phyloP scores from a whole-genome alignment of 2,888 invertebrate species.

The Ectropis crepuscularia region DNA sequence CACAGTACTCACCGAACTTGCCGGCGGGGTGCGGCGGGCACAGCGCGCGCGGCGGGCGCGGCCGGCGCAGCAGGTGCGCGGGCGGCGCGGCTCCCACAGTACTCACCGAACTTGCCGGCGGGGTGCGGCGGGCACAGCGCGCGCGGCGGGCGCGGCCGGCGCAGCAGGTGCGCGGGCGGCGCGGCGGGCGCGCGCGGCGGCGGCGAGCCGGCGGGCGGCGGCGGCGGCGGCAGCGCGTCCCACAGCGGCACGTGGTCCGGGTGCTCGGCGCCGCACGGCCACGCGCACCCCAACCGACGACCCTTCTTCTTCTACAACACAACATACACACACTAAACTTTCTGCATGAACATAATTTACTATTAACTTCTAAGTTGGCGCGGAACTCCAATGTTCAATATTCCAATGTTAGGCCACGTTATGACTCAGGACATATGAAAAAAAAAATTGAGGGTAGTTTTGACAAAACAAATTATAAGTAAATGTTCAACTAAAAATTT shows the following conservation, averaged over 20 bases:
- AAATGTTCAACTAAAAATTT: too few species aligned
- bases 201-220: slow-evolving; percentile 75
- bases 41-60: slow-evolving; percentile 37
- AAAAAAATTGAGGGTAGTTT: too few species aligned
- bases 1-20: slow-evolving; percentile 13
- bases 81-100: slow-evolving; percentile 34
- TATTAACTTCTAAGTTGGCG: too few species aligned
- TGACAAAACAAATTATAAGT: too few species aligned
- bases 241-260: slow-evolving; percentile 79
- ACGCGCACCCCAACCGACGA: slow-evolving; percentile 71
- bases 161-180: slow-evolving; percentile 40
- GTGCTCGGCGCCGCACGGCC: slow-evolving; percentile 77
- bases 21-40: slow-evolving; percentile 33
- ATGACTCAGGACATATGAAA: too few species aligned
- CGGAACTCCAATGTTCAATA: too few species aligned
- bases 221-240: slow-evolving; percentile 81
- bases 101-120: slow-evolving; percentile 11
- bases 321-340: too few species aligned
- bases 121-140: slow-evolving; percentile 40
- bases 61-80: slow-evolving; percentile 39
- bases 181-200: slow-evolving; percentile 51
- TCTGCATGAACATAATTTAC: too few species aligned
- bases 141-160: slow-evolving; percentile 33
- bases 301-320: slow-evolving; percentile 53
- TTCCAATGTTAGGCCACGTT: too few species aligned